These are phyloP conservation scores for Podarcis raffonei DNA, from an alignment of 2,113 vertebrate species.

Conservation along the genomic window DNA sequence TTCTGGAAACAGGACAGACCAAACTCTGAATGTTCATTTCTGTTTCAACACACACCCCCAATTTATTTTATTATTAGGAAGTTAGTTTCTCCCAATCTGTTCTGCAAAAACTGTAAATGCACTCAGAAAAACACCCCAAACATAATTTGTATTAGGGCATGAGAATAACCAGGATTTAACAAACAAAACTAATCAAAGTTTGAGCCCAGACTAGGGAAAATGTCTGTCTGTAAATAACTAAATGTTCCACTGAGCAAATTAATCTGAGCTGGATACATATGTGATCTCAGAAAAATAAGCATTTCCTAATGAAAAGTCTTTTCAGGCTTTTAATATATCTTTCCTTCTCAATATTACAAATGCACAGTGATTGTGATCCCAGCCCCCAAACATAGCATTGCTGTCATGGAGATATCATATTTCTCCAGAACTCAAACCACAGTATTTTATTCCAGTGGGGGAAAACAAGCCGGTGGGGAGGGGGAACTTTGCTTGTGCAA, in stretches of 20 bases:
- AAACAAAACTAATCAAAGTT: neutral
- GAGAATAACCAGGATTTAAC: neutral
- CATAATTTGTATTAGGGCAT: neutral
- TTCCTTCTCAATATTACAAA: neutral
- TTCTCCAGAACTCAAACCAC: neutral
- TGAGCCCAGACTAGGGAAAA: neutral
- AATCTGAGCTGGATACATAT: neutral
- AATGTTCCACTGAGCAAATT: neutral
- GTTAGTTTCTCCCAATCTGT: no score
- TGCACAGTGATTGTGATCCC: neutral
- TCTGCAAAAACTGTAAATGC: no score
- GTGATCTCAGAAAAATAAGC: neutral
- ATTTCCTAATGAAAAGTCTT: no score
- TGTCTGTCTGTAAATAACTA: no score
- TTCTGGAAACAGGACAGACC: neutral
- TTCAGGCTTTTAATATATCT: neutral
- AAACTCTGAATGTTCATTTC: neutral
- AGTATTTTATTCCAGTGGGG: neutral
- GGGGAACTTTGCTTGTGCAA: neutral
- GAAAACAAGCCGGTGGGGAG: neutral
- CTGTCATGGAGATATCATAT: neutral
- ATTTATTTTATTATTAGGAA: neutral
- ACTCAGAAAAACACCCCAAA: neutral
- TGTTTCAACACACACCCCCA: neutral
- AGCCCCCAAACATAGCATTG: neutral